Conservation (phyloP, 2,113 vertebrate genomes). For the Microtus richardsoni region DNA sequence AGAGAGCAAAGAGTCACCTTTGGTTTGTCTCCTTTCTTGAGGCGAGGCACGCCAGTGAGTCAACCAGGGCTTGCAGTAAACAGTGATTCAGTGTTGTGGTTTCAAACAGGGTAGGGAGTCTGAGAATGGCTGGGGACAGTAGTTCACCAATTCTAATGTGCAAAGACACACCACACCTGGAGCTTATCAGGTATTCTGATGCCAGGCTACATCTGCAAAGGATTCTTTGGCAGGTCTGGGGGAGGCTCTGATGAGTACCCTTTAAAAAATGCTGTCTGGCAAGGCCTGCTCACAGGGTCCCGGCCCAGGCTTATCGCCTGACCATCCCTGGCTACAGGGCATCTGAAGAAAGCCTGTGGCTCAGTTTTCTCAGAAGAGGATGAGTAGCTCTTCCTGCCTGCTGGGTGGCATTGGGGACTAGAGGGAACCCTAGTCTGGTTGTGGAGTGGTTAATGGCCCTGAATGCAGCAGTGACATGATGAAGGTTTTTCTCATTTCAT, state of each 20-base stretch:
- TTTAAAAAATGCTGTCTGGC: not conserved
- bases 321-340: not conserved
- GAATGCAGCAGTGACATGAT: constrained; percentile 25
- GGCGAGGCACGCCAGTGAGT: not conserved
- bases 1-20: not conserved
- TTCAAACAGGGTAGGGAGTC: not conserved
- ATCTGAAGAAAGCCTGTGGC: not conserved
- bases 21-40: not conserved
- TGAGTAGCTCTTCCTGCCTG: not conserved
- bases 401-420: not conserved
- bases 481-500: constrained; percentile 64
- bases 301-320: not conserved
- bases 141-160: not conserved
- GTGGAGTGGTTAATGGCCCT: constrained; percentile 52
- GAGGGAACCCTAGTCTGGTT: not conserved
- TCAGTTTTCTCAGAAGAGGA: constrained; percentile 30
- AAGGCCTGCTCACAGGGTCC: not conserved
- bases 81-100: not conserved
- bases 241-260: not conserved
- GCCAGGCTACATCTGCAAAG: not conserved
- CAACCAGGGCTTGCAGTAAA: not conserved
- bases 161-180: not conserved
- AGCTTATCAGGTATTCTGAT: not conserved
- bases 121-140: not conserved
- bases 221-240: not conserved